Conservation (phyloP, 2,888 invertebrate genomes). For the Andrena minutula region DNA sequence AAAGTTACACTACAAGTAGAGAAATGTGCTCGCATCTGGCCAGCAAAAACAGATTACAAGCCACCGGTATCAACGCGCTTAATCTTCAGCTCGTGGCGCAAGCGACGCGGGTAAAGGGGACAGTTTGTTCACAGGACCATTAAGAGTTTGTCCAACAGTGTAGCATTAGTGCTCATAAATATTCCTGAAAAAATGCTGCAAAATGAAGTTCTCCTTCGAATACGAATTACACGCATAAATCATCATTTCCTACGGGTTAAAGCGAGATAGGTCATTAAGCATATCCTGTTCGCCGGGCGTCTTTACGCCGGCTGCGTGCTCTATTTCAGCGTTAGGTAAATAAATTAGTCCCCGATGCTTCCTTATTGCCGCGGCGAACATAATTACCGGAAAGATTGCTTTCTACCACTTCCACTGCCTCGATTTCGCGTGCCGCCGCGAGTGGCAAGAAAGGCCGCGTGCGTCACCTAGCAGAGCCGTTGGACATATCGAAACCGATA, state of each 20-base stretch:
- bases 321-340: conserved; percentile 11
- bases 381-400: not conserved
- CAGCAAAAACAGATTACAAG: conserved; percentile 8
- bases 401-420: not conserved
- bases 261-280: conserved; percentile 19
- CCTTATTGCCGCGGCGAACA: conserved; percentile 12
- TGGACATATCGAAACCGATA: conserved; percentile 16
- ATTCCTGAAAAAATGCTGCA: conserved; percentile 8
- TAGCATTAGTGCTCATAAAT: conserved; percentile 29
- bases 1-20: not conserved
- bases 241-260: conserved; percentile 19
- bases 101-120: conserved; percentile 4
- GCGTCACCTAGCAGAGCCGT: conserved; percentile 1
- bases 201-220: conserved; percentile 28
- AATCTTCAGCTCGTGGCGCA: not conserved
- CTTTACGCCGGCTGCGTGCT: not conserved
- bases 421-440: not conserved
- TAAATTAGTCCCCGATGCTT: conserved; percentile 8
- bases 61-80: conserved; percentile 1
- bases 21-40: not conserved
- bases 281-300: not conserved
- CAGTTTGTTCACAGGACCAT: conserved; percentile 21
- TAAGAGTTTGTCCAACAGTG: conserved; percentile 25
- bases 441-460: not conserved
- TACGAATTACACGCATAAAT: conserved; percentile 17